Percentiles rank a stretch among this genome's conserved stretches.
These are phyloP conservation scores for Calliphora vicina DNA, from an alignment of 1,140 invertebrate genomes.

Conservation along the genomic window DNA sequence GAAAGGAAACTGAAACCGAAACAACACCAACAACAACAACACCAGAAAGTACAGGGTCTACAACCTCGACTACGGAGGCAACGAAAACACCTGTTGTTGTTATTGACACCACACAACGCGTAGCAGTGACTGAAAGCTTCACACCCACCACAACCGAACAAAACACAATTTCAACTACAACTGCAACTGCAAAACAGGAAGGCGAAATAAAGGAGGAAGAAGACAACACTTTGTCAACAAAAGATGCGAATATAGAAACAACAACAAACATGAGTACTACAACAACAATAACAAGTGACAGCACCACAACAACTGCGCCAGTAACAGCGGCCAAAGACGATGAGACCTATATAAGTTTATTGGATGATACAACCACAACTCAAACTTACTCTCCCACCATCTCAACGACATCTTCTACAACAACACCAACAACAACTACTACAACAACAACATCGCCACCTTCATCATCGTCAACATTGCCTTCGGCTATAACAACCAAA, in stretches of 20 bases:
- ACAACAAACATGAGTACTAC: background rate
- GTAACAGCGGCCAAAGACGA: slow-evolving; percentile 23
- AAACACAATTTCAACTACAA: background rate
- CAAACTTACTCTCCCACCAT: background rate
- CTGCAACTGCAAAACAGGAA: background rate
- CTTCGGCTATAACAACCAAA: background rate
- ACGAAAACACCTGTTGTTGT: slow-evolving; percentile 25
- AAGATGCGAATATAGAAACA: background rate
- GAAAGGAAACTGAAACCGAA: background rate
- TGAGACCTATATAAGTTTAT: slow-evolving; percentile 21
- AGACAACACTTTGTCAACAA: background rate
- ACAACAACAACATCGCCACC: background rate
- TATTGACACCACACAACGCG: background rate
- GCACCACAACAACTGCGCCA: slow-evolving; percentile 36
- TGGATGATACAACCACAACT: slow-evolving; percentile 29
- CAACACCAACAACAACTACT: background rate
- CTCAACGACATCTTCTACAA: background rate
- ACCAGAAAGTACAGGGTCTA: background rate
- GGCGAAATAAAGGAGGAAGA: background rate
- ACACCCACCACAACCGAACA: background rate
- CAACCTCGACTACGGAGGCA: no score
- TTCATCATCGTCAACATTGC: background rate
- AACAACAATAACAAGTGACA: background rate
- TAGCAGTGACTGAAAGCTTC: background rate
- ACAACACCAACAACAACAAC: background rate